A percentile compares a stretch with the other conserved stretches of the same genome.
phyloP scores from a whole-genome alignment of 2,113 vertebrate genomes.

The Hirundichthys speculiger region DNA sequence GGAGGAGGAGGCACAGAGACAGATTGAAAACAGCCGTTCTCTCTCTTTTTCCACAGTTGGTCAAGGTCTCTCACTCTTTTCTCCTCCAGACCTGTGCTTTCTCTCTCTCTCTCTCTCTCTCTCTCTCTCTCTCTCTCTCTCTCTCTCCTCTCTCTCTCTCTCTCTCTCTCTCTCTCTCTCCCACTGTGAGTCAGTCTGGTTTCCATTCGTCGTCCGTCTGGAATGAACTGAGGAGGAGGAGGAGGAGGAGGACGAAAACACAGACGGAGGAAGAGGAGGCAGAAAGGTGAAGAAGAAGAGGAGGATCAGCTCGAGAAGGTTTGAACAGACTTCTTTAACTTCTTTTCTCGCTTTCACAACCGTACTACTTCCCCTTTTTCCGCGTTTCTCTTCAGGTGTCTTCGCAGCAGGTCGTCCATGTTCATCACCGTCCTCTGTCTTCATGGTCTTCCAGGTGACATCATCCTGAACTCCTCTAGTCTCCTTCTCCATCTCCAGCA shows the following conservation, averaged over 20 bases:
- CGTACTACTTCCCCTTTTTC: background rate
- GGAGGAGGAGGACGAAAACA: background rate
- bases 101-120: constrained; percentile 6
- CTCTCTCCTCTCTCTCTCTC: constrained; percentile 1
- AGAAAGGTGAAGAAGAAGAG: too few species aligned
- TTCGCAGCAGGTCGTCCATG: too few species aligned
- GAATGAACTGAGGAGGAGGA: constrained; percentile 32
- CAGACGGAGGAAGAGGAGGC: background rate
- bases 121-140: constrained; percentile 30
- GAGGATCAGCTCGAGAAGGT: constrained; percentile 19
- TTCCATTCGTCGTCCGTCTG: constrained; percentile 48
- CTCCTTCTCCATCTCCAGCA: too few species aligned
- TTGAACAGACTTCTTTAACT: constrained; percentile 8
- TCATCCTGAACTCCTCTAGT: too few species aligned
- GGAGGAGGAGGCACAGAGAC: constrained; percentile 1
- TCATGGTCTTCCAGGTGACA: too few species aligned
- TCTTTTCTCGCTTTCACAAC: background rate
- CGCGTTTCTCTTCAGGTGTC: too few species aligned
- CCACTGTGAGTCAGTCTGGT: constrained; percentile 29
- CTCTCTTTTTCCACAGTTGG: background rate
- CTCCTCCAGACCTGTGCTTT: too few species aligned
- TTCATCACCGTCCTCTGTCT: too few species aligned
- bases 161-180: constrained; percentile 31
- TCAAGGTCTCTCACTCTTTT: too few species aligned
- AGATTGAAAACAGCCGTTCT: constrained; percentile 61